A percentile compares a stretch with the other conserved stretches of the same genome.
phyloP scores from a whole-genome alignment of 2,888 invertebrate species.

The Ypsolopha scabrella region DNA sequence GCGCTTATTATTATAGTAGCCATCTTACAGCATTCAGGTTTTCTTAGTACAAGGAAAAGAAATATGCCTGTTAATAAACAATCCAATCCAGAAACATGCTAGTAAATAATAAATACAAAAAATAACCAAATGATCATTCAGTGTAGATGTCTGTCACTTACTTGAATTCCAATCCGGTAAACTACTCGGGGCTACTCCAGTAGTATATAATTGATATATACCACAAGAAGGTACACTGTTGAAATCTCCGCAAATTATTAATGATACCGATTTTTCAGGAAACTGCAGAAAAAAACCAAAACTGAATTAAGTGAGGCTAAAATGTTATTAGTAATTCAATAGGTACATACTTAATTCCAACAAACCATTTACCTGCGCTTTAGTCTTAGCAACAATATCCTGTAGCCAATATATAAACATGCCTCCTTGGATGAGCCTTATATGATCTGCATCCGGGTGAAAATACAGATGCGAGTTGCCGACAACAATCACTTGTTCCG shows the following conservation, averaged over 20 bases:
- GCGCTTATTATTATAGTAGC: no score
- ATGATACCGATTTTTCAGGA: constrained; percentile 60
- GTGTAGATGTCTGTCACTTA: constrained; percentile 47
- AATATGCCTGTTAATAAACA: no score
- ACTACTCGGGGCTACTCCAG: constrained; percentile 73
- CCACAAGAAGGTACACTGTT: constrained; percentile 90
- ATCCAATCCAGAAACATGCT: no score
- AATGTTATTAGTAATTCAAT: constrained; percentile 2
- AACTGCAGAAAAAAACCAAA: constrained; percentile 20
- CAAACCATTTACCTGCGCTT: constrained; percentile 27
- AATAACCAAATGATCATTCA: no score
- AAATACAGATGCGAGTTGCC: constrained; percentile 96
- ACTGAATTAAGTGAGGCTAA: background rate
- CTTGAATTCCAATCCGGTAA: constrained; percentile 84
- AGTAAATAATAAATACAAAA: no score
- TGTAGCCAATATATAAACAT: constrained; percentile 79
- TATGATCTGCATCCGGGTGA: constrained; percentile 91
- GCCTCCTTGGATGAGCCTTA: constrained; percentile 87
- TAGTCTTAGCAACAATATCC: constrained; percentile 55
- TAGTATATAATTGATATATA: constrained; percentile 82
- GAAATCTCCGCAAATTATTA: constrained; percentile 93
- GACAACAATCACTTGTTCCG: constrained; percentile 71
- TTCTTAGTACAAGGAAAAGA: no score
- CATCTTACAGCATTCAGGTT: no score
- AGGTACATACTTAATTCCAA: no score